Conservation (phyloP, 2,113 vertebrate species). For the Xiphophorus couchianus region DNA sequence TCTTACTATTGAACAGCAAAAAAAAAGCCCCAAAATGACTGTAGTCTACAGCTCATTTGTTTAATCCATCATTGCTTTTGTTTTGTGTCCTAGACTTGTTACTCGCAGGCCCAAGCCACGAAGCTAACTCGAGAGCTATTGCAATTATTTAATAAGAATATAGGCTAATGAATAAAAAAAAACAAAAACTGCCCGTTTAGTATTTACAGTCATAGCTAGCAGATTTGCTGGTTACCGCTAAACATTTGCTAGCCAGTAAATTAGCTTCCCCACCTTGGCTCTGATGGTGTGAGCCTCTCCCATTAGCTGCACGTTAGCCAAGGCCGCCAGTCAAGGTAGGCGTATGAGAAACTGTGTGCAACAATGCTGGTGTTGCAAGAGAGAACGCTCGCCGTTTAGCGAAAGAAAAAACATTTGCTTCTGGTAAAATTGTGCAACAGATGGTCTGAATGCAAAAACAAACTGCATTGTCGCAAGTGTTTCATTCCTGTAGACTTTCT, state of each 20-base stretch:
- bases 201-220: not conserved
- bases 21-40: not conserved
- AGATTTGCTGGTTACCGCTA: not conserved
- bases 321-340: conserved; percentile 26
- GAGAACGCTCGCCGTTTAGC: conserved; percentile 9
- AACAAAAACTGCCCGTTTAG: not conserved
- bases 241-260: not conserved
- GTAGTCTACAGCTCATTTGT: conserved; percentile 32
- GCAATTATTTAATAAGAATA: conserved; percentile 1
- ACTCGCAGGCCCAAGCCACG: conserved; percentile 32
- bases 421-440: conserved; percentile 21
- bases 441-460: conserved; percentile 42
- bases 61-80: conserved; percentile 27
- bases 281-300: conserved; percentile 15
- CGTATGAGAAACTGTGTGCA: conserved; percentile 23
- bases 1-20: conserved; percentile 40
- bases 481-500: conserved; percentile 38
- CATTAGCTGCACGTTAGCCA: conserved; percentile 27
- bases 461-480: conserved; percentile 43
- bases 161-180: not conserved
- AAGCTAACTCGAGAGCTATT: conserved; percentile 16
- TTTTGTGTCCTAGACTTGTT: conserved; percentile 27
- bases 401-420: conserved; percentile 23
- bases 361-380: conserved; percentile 26
- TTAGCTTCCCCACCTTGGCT: conserved; percentile 29